Percentiles rank a stretch among this genome's conserved stretches.
Evolutionary conservation across 1,140 invertebrate species (phyloP).

Genomic region (Cydia pomonella): DNA sequence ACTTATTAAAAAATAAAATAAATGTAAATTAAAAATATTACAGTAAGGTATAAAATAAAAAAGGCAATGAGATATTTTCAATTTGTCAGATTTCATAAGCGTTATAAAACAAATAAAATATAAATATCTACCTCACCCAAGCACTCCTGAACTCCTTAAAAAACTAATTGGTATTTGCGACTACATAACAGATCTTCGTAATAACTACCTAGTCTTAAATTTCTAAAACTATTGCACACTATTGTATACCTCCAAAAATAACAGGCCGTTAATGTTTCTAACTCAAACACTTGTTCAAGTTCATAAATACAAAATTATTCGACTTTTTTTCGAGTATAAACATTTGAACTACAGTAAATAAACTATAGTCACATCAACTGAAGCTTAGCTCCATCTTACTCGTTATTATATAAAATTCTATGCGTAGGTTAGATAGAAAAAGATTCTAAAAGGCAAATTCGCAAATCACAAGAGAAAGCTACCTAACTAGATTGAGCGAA

Average conservation of each 20-base stretch:
- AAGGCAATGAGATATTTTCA: neutral
- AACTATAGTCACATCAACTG: conserved; percentile 47
- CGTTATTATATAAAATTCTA: conserved; percentile 59
- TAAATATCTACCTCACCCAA: conserved; percentile 1
- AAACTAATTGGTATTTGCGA: conserved; percentile 11
- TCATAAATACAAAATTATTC: conserved; percentile 35
- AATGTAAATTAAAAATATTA: neutral
- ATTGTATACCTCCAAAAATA: conserved; percentile 15
- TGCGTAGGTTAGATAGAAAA: conserved; percentile 57
- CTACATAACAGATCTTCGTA: neutral
- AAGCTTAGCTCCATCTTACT: conserved; percentile 69
- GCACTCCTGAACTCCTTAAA: conserved; percentile 18
- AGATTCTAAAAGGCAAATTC: conserved; percentile 67
- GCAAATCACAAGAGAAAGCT: conserved; percentile 76
- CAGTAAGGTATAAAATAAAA: neutral
- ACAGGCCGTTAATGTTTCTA: conserved; percentile 11
- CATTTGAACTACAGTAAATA: conserved; percentile 42
- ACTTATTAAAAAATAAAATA: neutral
- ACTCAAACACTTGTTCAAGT: conserved; percentile 4
- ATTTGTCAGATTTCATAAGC: neutral
- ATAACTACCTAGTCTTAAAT: conserved; percentile 1
- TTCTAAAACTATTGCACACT: conserved; percentile 32
- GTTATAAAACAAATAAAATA: neutral
- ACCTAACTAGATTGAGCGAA: conserved; percentile 58
- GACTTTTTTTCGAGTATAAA: conserved; percentile 18